These are phyloP conservation scores for Leptinotarsa rubiginosa DNA, from an alignment of 2,888 invertebrate species.

Conservation along the genomic window DNA sequence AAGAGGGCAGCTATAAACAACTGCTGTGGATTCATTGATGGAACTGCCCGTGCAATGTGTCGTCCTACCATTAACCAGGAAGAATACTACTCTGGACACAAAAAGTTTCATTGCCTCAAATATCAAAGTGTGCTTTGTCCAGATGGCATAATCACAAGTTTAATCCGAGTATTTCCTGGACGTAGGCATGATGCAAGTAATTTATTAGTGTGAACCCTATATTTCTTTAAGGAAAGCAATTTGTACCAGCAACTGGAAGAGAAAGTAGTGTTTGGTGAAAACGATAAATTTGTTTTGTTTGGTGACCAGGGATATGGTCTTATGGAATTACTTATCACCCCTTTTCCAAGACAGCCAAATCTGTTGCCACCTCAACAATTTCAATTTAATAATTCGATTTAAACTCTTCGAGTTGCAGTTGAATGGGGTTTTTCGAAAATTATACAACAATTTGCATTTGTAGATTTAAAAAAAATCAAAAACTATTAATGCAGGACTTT, in stretches of 20 bases:
- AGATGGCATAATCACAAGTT: conserved; percentile 45
- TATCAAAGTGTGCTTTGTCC: conserved; percentile 48
- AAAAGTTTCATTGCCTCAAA: conserved; percentile 45
- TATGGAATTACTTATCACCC: conserved; percentile 29
- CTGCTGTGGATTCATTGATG: conserved; percentile 42
- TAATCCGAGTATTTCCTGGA: conserved; percentile 42
- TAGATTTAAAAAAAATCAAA: conserved; percentile 25
- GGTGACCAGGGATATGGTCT: conserved; percentile 45
- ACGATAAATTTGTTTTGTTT: conserved; percentile 42
- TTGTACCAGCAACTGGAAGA: conserved; percentile 41
- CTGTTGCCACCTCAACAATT: conserved; percentile 21
- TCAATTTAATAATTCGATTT: conserved; percentile 41
- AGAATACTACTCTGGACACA: conserved; percentile 32
- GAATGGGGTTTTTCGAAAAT: conserved; percentile 46
- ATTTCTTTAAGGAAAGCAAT: conserved; percentile 32
- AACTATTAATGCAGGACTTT: conserved; percentile 4
- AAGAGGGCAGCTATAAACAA: conserved; percentile 34
- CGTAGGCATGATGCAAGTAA: conserved; percentile 44
- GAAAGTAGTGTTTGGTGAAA: conserved; percentile 30
- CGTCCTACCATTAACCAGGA: conserved; percentile 38
- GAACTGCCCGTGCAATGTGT: conserved; percentile 39
- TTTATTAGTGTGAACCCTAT: neutral
- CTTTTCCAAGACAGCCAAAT: conserved; percentile 29
- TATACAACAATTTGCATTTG: conserved; percentile 38
- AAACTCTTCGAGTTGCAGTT: conserved; percentile 37